phyloP scores from a whole-genome alignment of 2,888 invertebrate species.

The Trachelus iudaicus region DNA sequence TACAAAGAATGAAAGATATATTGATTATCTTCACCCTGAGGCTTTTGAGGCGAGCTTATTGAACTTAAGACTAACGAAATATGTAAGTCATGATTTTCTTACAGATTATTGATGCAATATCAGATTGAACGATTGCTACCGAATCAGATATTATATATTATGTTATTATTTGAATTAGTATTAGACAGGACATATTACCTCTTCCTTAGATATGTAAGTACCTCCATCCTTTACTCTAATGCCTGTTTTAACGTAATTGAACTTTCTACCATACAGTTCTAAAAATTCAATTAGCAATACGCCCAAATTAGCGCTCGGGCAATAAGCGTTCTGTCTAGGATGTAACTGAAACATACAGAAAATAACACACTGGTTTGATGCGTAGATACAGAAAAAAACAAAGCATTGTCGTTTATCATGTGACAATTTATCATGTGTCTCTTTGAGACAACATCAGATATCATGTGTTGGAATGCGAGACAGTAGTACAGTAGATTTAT shows the following conservation, averaged over 20 bases:
- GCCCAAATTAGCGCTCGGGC: constrained; percentile 81
- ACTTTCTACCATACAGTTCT: constrained; percentile 96
- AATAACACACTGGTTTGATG: neutral
- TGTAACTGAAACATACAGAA: constrained; percentile 74
- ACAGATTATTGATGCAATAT: constrained; percentile 2
- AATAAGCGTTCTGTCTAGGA: constrained; percentile 80
- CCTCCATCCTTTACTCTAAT: constrained; percentile 95
- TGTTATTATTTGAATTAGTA: neutral
- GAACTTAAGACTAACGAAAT: constrained; percentile 4
- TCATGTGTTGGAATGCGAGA: neutral
- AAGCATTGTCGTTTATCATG: neutral
- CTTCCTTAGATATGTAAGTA: constrained; percentile 93
- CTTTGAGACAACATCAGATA: neutral
- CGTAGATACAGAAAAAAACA: neutral
- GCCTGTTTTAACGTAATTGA: constrained; percentile 94
- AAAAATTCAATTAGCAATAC: constrained; percentile 96
- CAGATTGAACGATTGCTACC: neutral
- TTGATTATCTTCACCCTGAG: neutral
- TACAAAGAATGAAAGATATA: neutral
- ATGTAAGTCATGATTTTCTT: constrained; percentile 15
- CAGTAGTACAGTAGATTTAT: neutral
- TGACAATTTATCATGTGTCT: no score
- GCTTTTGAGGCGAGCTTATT: neutral
- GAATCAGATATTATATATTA: neutral
- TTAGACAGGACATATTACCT: constrained; percentile 63